These are phyloP conservation scores for Meganola albula DNA, from an alignment of 2,888 invertebrate genomes.

Conservation along the genomic window DNA sequence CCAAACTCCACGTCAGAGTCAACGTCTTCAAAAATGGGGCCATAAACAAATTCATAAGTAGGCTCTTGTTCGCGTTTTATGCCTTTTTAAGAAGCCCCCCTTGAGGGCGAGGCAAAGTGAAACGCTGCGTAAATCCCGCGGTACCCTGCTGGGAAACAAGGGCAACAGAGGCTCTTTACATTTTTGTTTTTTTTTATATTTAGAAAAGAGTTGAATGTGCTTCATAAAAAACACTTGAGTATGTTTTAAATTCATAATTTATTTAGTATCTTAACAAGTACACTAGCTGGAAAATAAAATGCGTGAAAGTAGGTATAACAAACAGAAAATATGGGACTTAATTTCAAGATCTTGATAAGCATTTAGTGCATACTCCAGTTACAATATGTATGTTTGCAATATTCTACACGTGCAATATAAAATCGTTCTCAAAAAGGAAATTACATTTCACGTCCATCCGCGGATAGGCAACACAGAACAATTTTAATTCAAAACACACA, in stretches of 20 bases:
- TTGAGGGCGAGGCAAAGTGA: constrained; percentile 64
- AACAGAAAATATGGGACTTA: no score
- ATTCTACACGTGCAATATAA: constrained; percentile 27
- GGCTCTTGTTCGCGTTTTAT: constrained; percentile 66
- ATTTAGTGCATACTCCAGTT: constrained; percentile 5
- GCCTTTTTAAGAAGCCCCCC: constrained; percentile 66
- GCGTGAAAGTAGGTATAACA: no score
- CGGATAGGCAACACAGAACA: constrained; percentile 43
- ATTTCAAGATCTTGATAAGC: constrained; percentile 5
- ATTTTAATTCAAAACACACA: constrained; percentile 75
- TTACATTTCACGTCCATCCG: constrained; percentile 67
- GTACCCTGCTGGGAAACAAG: constrained; percentile 54
- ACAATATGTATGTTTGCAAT: constrained; percentile 10
- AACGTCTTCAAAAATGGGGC: constrained; percentile 56
- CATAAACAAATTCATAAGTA: constrained; percentile 78
- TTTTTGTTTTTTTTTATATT: constrained; percentile 19
- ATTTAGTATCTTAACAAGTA: no score
- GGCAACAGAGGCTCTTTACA: constrained; percentile 32
- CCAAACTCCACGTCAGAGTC: constrained; percentile 43
- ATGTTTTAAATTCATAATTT: no score
- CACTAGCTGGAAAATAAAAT: no score
- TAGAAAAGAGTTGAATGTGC: constrained; percentile 24
- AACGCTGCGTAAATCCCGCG: constrained; percentile 64
- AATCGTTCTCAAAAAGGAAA: constrained; percentile 52
- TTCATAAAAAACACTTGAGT: no score